Evolutionary conservation across 2,797 vertebrate genomes (phyloP), one percentile per base, ranked within the genome.

Genomic region (Garrulus glandarius): DNA sequence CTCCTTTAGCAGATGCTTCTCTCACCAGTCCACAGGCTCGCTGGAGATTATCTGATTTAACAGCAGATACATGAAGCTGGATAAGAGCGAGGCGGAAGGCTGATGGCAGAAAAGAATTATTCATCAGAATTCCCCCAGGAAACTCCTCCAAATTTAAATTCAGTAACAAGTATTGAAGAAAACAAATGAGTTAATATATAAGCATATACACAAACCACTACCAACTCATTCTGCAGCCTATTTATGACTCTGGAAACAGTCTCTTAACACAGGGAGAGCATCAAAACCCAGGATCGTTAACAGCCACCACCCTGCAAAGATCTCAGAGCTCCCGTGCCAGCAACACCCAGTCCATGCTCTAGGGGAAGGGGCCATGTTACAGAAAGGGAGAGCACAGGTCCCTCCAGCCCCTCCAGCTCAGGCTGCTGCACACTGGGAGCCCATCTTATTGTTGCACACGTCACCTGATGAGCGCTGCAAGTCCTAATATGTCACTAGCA

Each of bases 31-130:
- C 75, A 87, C 98, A 98, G 56, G 98, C 99, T 84, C 98, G 97
- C 36, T 96, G 97, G 94, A 99, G 96, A 92, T 99, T 99, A 23
- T 99, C 99, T 20, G 98, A 97, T 86, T 99, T 99, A 37, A 98
- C 93, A 72, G 98, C 92, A 29, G 98, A 98, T 26, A 99, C 99
- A 4, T 97, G 98, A 85, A 99, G 98, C 97, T 99, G 99, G 70
- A 99, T 98, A 64, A 99, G 98, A 13, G 99, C 99, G 69, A 99
- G 93, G 15, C 98, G 98, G 93, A 99, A 99, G 93, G 98, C 99
- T 99, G 96, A 41, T 18, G 27, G 87, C 6, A 91, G 86, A 93
- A 37, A 97, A 93, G 53, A 69, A 57, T 10, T 4, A 92, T 24
- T 60, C 36, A 81, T n/a, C 34, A 55, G 23, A 55, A 83, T 36